Evolutionary conservation across 2,113 vertebrate genomes (phyloP), one percentile per base, ranked within the genome.

Genomic region (Trematocara unimaculatum): DNA sequence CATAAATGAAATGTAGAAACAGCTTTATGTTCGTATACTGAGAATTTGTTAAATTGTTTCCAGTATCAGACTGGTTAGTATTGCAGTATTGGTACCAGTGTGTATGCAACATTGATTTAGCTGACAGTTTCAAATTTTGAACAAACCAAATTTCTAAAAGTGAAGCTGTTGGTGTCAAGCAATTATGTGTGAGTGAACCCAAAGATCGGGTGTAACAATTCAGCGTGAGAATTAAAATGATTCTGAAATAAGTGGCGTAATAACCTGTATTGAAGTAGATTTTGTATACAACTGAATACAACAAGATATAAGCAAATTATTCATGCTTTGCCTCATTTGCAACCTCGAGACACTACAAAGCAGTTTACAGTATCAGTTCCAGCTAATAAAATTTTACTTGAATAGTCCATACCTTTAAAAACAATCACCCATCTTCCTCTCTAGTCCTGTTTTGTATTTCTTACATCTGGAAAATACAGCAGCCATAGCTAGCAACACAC

Each of bases 161-260:
- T 42, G 38, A 72, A 45, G 67, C 3, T 72, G 38, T 10, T 45
- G 64, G 35, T 70, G 38, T 70, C 64, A 14, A 70, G 35, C 0
- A 2, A 15, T 70, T 8, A 14, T 67, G 35, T 35, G 31, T 64
- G 9, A 64, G 17, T 3, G 5, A 62, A 62, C 31, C 17, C 31
- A 64, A 64, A 42, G 64, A 72, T 72, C 13, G 0, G 2, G 38
- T 45, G 64, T 45, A 42, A 23, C 35, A 42, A 14, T 45, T 4
- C 20, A 72, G 3, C 35, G 4, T 2, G 35, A 7, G 4, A 40
- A 67, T 0, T 64, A 40, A 20, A 40, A 8, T 0, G 3, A 67
- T 40, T 67, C 18, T 23, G n/a, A 40, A 67, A 67, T 67, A 67
- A 67, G 1, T 5, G 0, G 17, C n/a, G 0, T 35, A 38, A 64